Base-by-base conservation (phyloP, 2,888 invertebrate species). In the Drosophila robusta region DNA sequence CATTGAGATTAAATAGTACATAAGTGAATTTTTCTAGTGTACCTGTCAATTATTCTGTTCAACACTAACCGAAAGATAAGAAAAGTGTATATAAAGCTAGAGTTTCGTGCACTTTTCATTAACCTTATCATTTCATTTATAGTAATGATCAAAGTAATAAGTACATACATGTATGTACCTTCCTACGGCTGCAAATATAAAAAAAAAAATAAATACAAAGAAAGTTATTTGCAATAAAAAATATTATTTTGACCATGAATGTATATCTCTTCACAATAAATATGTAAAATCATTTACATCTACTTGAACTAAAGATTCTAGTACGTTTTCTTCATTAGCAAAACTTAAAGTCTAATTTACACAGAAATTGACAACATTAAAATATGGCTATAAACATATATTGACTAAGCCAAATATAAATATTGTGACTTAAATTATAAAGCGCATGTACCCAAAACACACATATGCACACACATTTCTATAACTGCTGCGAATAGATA, bases 11-110 rank as follows among this genome's bases (percentile, higher is more conserved):
- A 34, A 42, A 3, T 57, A 16, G n/a, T 6, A 3, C 18, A 8
- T 9, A 4, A 29, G 1, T n/a, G 4, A 14, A 9, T 4, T 14
- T n/a, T n/a, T 58, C 0, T 11, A 18, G 5, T 14, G 26, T 18
- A 44, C 34, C 44, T 44, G 26, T 9, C 36, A 14, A 14, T 60
- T 24, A 58, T 24, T 34, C 24, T 42, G 11, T 8, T 36, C 9
- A 38, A 12, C 8, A 47, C 14, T 2, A 14, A 12, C 14, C 22
- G 2, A 14, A 16, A 34, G 58, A 42, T 58, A 42, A 7, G 5
- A n/a, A 18, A 34, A 9, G 3, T 7, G 9, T 14, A 57, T 45
- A 24, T 18, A 34, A 11, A 18, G 18, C 39, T 8, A 2, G 6
- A 12, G 7, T n/a, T n/a, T 39, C 39, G 16, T 39, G 16, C 16